These are phyloP conservation scores for Magallana ariakensis DNA, from an alignment of 1,140 invertebrate species.

Conservation along the genomic window DNA sequence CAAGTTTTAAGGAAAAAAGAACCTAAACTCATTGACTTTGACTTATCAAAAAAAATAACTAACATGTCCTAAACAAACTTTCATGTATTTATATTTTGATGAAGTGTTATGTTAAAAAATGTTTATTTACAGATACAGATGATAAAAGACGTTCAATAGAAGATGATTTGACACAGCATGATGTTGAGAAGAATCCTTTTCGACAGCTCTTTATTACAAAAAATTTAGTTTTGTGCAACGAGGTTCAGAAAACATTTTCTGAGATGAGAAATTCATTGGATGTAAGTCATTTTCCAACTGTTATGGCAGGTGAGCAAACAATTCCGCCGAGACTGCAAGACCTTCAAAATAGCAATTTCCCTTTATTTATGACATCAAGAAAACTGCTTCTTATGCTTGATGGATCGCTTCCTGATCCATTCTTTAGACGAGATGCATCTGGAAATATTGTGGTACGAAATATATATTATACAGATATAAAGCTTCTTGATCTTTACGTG, in stretches of 20 bases:
- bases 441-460: background rate
- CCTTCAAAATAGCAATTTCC: constrained; percentile 47
- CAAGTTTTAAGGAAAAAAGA: too few species aligned
- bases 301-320: constrained; percentile 11
- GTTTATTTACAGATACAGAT: too few species aligned
- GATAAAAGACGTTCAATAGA: too few species aligned
- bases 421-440: constrained; percentile 39
- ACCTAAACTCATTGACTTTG: too few species aligned
- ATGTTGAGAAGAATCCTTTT: too few species aligned
- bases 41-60: too few species aligned
- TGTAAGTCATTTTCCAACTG: background rate
- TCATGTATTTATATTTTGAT: too few species aligned
- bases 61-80: too few species aligned
- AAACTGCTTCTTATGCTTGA: constrained; percentile 61
- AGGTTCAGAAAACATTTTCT: constrained; percentile 60
- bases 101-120: too few species aligned
- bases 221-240: constrained; percentile 59
- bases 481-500: too few species aligned
- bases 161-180: too few species aligned
- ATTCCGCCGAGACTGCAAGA: constrained; percentile 59
- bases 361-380: constrained; percentile 60
- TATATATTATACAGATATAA: too few species aligned
- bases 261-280: constrained; percentile 33
- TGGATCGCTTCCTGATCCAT: constrained; percentile 54
- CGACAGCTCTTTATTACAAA: constrained; percentile 64